Evolutionary conservation across 2,888 invertebrate genomes (phyloP).

Genomic region (Meloe dianella): DNA sequence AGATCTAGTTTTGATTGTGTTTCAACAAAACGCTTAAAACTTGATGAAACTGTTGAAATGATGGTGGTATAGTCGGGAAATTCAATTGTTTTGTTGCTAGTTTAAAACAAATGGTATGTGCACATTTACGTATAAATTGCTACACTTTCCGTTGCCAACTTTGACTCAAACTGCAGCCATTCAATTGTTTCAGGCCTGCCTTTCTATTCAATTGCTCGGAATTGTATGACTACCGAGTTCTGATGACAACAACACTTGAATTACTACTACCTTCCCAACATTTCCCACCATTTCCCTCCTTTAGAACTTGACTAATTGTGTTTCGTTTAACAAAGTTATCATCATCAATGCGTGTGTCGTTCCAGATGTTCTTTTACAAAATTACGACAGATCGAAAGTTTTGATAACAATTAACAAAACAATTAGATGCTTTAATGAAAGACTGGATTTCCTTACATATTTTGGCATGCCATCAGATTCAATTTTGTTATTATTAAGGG

Average conservation of each 20-base stretch:
- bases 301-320: slow-evolving; percentile 44
- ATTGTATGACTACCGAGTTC: slow-evolving; percentile 47
- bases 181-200: slow-evolving; percentile 49
- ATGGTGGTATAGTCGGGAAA: slow-evolving; percentile 6
- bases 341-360: neutral
- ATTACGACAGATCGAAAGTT: neutral
- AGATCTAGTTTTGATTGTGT: neutral
- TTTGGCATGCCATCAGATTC: slow-evolving; percentile 37
- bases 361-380: slow-evolving; percentile 1
- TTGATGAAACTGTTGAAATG: neutral
- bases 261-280: slow-evolving; percentile 48
- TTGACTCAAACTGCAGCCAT: slow-evolving; percentile 44
- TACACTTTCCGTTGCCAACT: slow-evolving; percentile 44
- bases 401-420: neutral
- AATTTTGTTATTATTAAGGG: slow-evolving; percentile 34
- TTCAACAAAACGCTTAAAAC: neutral
- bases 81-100: slow-evolving; percentile 26
- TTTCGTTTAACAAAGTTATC: slow-evolving; percentile 45
- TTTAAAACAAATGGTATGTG: slow-evolving; percentile 40
- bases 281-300: slow-evolving; percentile 41
- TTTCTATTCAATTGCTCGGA: slow-evolving; percentile 44
- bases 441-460: slow-evolving; percentile 12
- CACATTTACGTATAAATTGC: slow-evolving; percentile 50
- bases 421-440: neutral
- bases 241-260: slow-evolving; percentile 48